Evolutionary conservation across 2,888 invertebrate genomes (phyloP).

Genomic region (Microctonus brassicae): DNA sequence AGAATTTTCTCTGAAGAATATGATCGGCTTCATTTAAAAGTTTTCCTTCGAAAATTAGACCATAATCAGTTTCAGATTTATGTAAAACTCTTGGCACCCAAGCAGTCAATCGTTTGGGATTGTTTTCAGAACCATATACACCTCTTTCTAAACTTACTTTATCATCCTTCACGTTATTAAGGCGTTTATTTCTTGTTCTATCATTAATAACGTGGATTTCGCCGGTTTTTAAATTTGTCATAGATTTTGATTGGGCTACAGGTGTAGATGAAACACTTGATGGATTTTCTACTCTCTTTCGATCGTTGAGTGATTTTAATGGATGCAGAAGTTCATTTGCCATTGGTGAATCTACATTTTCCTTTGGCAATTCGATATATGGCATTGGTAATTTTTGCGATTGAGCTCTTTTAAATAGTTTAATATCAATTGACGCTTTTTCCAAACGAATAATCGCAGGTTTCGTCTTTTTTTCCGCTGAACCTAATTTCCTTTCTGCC

Average conservation of each 20-base stretch:
- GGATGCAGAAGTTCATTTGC: not conserved
- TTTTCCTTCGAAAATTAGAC: conserved; percentile 59
- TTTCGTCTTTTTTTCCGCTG: conserved; percentile 20
- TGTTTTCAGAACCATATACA: conserved; percentile 48
- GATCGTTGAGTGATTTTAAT: not conserved
- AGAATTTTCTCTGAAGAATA: conserved; percentile 50
- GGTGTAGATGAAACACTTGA: not conserved
- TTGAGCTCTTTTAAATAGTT: not conserved
- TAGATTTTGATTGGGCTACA: not conserved
- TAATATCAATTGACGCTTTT: conserved; percentile 16
- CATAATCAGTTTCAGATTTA: conserved; percentile 40
- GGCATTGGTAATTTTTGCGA: not conserved
- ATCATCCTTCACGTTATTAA: not conserved
- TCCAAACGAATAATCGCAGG: conserved; percentile 36
- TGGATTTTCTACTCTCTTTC: not conserved
- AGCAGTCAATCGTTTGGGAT: conserved; percentile 53
- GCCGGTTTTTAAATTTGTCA: conserved; percentile 9
- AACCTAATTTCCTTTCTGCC: not conserved
- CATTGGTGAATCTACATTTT: not conserved
- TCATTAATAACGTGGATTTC: not conserved
- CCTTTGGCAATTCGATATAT: not conserved
- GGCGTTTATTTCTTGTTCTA: conserved; percentile 1
- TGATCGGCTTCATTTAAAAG: conserved; percentile 60
- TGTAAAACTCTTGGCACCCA: conserved; percentile 58
- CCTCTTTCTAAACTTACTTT: not conserved